phyloP scores from a whole-genome alignment of 2,113 vertebrate genomes.

The Tyrannus savana region DNA sequence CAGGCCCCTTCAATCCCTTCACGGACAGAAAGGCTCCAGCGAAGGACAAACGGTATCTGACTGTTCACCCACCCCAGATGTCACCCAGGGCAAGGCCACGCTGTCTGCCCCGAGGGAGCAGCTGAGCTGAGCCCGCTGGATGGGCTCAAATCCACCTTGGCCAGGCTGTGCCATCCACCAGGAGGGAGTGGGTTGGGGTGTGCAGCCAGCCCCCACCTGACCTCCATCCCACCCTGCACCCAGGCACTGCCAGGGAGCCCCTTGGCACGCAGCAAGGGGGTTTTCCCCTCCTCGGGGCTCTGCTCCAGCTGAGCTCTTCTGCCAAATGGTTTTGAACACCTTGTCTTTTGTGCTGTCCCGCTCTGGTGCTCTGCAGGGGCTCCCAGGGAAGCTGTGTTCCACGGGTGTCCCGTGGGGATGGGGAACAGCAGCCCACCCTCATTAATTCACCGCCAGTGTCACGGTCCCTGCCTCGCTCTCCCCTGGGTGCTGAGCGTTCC shows the following conservation, averaged over 20 bases:
- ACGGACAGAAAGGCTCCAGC: neutral
- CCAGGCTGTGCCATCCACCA: neutral
- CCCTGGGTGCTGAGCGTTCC: neutral
- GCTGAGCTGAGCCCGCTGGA: accelerated
- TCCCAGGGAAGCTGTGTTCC: neutral
- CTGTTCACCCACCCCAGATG: neutral
- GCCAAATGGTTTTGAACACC: neutral
- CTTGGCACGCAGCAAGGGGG: neutral
- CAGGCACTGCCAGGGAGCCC: neutral
- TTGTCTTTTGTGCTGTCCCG: neutral
- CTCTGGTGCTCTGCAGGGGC: neutral
- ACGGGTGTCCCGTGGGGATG: neutral
- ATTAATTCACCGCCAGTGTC: accelerated
- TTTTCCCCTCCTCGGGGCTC: neutral
- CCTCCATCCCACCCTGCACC: neutral
- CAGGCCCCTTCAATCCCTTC: neutral
- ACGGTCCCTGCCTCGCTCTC: neutral
- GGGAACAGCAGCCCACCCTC: neutral
- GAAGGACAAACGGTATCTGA: neutral
- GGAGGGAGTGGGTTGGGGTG: neutral
- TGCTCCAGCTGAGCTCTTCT: neutral
- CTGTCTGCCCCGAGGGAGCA: neutral
- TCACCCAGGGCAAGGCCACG: neutral
- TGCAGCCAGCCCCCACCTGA: neutral
- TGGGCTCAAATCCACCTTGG: neutral